phyloP scores from a whole-genome alignment of 2,888 invertebrate species.

The Andrena fulva region DNA sequence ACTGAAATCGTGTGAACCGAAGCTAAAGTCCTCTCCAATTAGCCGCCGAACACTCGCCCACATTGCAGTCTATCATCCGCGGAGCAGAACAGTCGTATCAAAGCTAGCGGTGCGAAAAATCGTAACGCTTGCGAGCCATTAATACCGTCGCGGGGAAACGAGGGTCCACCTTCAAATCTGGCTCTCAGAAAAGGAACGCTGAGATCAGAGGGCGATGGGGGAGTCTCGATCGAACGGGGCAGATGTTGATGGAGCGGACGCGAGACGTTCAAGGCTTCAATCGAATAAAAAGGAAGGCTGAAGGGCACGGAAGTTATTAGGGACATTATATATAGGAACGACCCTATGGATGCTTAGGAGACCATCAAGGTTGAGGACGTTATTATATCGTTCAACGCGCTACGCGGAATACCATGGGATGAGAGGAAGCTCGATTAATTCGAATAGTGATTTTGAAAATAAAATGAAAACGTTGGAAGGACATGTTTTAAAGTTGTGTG shows the following conservation, averaged over 20 bases:
- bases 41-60: too few species aligned
- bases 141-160: not conserved
- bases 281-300: constrained; percentile 14
- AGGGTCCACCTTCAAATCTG: constrained; percentile 4
- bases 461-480: too few species aligned
- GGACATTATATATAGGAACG: constrained; percentile 16
- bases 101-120: too few species aligned
- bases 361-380: not conserved
- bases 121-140: too few species aligned
- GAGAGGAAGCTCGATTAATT: too few species aligned
- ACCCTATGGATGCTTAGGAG: constrained; percentile 4
- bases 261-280: constrained; percentile 26
- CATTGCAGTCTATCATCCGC: too few species aligned
- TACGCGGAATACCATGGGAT: too few species aligned
- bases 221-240: constrained; percentile 14
- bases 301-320: constrained; percentile 29
- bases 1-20: too few species aligned
- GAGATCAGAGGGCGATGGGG: constrained; percentile 6
- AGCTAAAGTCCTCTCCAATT: too few species aligned
- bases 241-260: constrained; percentile 28
- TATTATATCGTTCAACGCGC: not conserved
- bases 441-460: too few species aligned
- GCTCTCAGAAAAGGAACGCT: constrained; percentile 2
- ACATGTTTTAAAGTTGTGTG: too few species aligned
- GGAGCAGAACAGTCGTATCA: too few species aligned